Conservation (phyloP, 92 coral and sea anemone species). For the Blastomussa wellsi region DNA sequence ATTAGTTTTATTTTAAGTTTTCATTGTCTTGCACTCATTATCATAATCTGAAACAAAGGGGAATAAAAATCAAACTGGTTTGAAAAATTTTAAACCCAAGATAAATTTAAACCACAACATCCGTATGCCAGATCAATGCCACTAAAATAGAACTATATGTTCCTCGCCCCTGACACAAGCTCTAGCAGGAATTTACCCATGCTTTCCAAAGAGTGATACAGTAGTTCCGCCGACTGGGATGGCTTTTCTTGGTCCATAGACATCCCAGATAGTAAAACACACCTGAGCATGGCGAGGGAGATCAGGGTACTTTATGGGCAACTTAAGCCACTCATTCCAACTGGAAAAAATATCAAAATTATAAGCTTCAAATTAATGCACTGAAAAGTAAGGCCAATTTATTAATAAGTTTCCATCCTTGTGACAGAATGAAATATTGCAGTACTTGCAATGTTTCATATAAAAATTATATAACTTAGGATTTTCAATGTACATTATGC, state of each 20-base stretch:
- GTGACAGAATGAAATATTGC: neutral
- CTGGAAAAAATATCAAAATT: slow-evolving; percentile 34
- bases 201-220: slow-evolving; percentile 94
- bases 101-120: too few relatives aligned
- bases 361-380: neutral
- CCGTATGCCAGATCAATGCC: too few relatives aligned
- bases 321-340: slow-evolving; percentile 98
- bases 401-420: neutral
- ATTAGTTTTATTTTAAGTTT: too few relatives aligned
- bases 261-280: slow-evolving; percentile 95
- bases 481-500: too few relatives aligned
- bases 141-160: too few relatives aligned
- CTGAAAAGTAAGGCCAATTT: too few relatives aligned
- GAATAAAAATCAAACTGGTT: too few relatives aligned
- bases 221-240: slow-evolving; percentile 96
- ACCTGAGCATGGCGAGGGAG: slow-evolving; percentile 94
- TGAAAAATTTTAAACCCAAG: too few relatives aligned
- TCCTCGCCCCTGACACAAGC: too few relatives aligned
- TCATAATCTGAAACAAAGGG: too few relatives aligned
- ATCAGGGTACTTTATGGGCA: slow-evolving; percentile 90
- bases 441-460: neutral
- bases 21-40: too few relatives aligned
- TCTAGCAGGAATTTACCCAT: slow-evolving; percentile 86
- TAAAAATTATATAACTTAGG: too few relatives aligned
- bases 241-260: slow-evolving; percentile 94